Evolutionary conservation across 2,113 vertebrate genomes (phyloP).

Genomic region (Protobothrops flavoviridis): DNA sequence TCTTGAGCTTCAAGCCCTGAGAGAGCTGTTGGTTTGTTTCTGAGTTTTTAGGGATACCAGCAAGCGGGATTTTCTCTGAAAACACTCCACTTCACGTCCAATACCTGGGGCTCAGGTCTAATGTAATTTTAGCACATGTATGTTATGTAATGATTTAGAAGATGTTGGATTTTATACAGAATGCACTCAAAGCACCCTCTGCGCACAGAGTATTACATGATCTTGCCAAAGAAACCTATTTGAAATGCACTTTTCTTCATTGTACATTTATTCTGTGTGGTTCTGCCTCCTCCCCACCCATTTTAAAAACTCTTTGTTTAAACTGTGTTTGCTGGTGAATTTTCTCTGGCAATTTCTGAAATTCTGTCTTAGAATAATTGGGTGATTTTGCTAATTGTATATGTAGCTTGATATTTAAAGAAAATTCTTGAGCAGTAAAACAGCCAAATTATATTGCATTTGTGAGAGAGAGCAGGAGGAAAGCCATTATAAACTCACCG

Average conservation of each 20-base stretch:
- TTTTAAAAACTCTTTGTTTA: constrained; percentile 25
- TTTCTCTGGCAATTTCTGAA: constrained; percentile 26
- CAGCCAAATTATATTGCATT: not conserved
- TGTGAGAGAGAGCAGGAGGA: not conserved
- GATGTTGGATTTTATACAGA: constrained; percentile 55
- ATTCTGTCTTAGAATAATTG: not conserved
- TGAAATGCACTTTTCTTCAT: constrained; percentile 72
- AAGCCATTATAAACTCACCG: not conserved
- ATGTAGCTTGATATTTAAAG: not conserved
- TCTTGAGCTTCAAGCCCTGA: constrained; percentile 10
- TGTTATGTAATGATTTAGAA: constrained; percentile 60
- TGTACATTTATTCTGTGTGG: constrained; percentile 56
- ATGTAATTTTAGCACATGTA: constrained; percentile 45
- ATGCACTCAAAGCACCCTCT: constrained; percentile 46
- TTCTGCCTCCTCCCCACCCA: constrained; percentile 3
- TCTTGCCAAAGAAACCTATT: constrained; percentile 79
- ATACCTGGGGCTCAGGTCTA: constrained; percentile 52
- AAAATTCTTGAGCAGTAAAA: not conserved
- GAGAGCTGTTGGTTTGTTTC: not conserved
- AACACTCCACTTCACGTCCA: constrained; percentile 12
- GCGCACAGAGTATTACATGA: constrained; percentile 65
- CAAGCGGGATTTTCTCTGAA: not conserved
- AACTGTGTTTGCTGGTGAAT: constrained; percentile 50
- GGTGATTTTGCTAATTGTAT: not conserved
- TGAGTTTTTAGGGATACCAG: not conserved